A percentile compares a stretch with the other conserved stretches of the same genome.
Conservation (phyloP, 2,797 vertebrate genomes). For the Gymnoscopelus braueri region DNA sequence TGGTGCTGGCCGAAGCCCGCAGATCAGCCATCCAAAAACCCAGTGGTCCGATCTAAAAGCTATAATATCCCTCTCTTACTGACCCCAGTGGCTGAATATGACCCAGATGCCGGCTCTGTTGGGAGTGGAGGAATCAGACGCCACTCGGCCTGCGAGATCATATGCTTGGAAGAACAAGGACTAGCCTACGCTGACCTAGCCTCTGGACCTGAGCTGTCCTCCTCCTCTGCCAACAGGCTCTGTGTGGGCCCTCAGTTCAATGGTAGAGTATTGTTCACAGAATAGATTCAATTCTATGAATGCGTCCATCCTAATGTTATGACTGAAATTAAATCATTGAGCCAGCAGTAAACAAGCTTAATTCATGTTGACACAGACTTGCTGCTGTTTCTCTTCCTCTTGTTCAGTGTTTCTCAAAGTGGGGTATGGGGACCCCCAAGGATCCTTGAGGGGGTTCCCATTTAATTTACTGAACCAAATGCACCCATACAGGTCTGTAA, state of each 20-base stretch:
- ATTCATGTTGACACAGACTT: too few relatives aligned
- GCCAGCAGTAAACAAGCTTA: background rate
- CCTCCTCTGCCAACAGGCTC: conserved; percentile 76
- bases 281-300: background rate
- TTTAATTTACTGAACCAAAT: too few relatives aligned
- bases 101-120: conserved; percentile 84
- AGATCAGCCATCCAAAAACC: conserved; percentile 89
- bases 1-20: conserved; percentile 87
- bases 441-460: too few relatives aligned
- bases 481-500: too few relatives aligned
- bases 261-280: conserved; percentile 56
- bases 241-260: conserved; percentile 77
- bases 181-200: conserved; percentile 78
- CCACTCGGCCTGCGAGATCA: conserved; percentile 96
- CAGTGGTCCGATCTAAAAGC: conserved; percentile 95
- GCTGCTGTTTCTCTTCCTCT: too few relatives aligned
- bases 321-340: conserved; percentile 3
- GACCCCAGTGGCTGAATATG: conserved; percentile 95
- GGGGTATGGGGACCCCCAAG: too few relatives aligned
- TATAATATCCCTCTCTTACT: conserved; percentile 97
- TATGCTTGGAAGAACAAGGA: conserved; percentile 88
- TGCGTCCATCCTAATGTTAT: background rate
- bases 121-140: conserved; percentile 87
- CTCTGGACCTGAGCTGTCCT: conserved; percentile 73
- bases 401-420: too few relatives aligned